Evolutionary conservation across 2,888 invertebrate species (phyloP), one percentile per base, ranked within the genome.

Genomic region (Drosophila vallismaia): DNA sequence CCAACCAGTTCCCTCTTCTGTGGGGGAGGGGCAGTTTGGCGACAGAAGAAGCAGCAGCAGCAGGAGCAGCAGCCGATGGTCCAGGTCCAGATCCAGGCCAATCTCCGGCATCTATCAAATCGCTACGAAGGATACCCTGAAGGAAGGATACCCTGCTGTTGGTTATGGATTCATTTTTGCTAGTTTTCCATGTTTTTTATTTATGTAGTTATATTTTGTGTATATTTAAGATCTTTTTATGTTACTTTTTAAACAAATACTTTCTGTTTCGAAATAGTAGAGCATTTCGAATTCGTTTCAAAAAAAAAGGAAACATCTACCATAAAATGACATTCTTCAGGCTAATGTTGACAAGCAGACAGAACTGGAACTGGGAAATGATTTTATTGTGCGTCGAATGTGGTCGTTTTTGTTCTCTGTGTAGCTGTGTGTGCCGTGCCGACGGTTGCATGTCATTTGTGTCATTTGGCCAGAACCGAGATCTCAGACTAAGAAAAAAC

Each of bases 91-190:
- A 19, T 62, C 26, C 55, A 26, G 53, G n/a, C 57, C 54, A 64
- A 52, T 77, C 75, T 60, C 56, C 42, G 82, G 79, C 80, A 77
- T 85, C 86, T 82, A 85, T 79, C 72, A 75, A 70, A 74, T 63
- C 66, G 57, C 58, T 69, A n/a, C 36, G n/a, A 36, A 12, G 36
- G 36, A 36, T 12, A 12, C 36, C 6, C 36, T 36, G 1, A 1
- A 19, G 19, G 2, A 12, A 36, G 19, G 19, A 19, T 19, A 19
- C 19, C 19, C 19, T 36, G n/a, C 1, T 0, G 0, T 4, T 0
- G 36, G 36, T 12, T 0, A 5, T 36, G 6, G 8, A 9, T 1
- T 19, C 19, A 7, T 19, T 19, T 9, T 42, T 42, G 19, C 4
- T 2, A 1, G 1, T 4, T 40, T 40, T 12, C 3, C 4, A 10